Percentiles rank a stretch among this genome's conserved stretches.
phyloP scores from a whole-genome alignment of 2,888 invertebrate species.

The Hyppa rectilinea region DNA sequence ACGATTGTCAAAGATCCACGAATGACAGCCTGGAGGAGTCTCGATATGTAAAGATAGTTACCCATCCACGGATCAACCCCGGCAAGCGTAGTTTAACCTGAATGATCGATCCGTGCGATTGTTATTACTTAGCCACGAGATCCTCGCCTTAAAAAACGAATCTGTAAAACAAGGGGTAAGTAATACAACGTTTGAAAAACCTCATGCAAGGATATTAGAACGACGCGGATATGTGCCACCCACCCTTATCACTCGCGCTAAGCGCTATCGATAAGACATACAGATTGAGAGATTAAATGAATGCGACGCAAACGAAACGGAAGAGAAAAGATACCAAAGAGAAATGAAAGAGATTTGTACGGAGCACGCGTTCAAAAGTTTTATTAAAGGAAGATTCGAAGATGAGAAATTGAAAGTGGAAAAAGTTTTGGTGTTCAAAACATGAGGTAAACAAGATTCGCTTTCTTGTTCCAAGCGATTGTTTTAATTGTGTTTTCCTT shows the following conservation, averaged over 20 bases:
- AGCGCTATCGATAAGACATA: slow-evolving; percentile 60
- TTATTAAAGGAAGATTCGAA: slow-evolving; percentile 36
- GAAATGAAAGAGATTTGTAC: slow-evolving; percentile 60
- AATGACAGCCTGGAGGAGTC: no score
- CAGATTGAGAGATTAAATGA: slow-evolving; percentile 63
- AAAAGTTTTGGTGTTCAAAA: slow-evolving; percentile 39
- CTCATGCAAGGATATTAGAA: slow-evolving; percentile 12
- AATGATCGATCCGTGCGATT: no score
- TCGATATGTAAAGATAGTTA: no score
- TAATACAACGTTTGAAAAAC: no score
- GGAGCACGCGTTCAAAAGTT: slow-evolving; percentile 57
- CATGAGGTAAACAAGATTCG: slow-evolving; percentile 39
- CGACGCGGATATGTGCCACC: slow-evolving; percentile 29
- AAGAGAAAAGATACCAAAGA: slow-evolving; percentile 59
- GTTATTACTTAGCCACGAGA: no score
- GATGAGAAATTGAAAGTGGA: slow-evolving; percentile 34
- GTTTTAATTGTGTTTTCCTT: slow-evolving; percentile 26
- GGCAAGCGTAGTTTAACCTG: no score
- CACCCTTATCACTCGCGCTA: slow-evolving; percentile 49
- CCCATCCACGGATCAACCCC: no score
- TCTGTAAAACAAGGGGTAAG: neutral
- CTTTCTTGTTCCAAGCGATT: slow-evolving; percentile 29
- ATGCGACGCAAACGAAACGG: slow-evolving; percentile 57
- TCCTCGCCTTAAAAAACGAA: no score
- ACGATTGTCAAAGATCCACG: no score